A percentile compares a stretch with the other conserved stretches of the same genome.
Conservation (phyloP, 2,113 vertebrate genomes). For the Charadrius vociferus region DNA sequence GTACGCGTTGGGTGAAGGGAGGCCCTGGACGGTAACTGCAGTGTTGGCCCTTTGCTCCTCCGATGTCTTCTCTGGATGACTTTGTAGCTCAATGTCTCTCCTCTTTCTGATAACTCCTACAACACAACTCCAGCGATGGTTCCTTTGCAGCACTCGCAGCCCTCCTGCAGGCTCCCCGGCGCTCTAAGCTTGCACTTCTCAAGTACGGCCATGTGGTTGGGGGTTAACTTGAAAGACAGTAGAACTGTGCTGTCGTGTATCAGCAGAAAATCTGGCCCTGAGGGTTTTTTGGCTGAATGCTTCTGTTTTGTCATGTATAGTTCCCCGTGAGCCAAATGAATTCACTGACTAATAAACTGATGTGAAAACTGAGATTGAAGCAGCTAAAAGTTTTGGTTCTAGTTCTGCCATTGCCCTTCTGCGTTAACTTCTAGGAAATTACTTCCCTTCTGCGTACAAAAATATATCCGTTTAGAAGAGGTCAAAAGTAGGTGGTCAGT, state of each 20-base stretch:
- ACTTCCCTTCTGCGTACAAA: background rate
- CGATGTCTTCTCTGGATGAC: background rate
- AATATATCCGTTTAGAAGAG: background rate
- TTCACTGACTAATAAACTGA: too few species aligned
- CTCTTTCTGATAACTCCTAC: background rate
- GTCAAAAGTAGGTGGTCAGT: background rate
- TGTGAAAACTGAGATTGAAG: background rate
- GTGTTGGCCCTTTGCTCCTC: background rate
- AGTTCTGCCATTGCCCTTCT: background rate
- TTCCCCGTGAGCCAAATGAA: background rate
- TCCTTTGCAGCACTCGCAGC: background rate
- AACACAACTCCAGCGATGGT: rapidly evolving
- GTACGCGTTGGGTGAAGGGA: background rate
- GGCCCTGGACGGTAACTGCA: background rate
- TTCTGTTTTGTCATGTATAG: background rate
- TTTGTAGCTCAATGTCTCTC: background rate
- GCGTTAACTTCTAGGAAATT: background rate
- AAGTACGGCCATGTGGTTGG: background rate
- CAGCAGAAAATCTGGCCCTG: background rate
- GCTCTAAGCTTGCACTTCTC: rapidly evolving
- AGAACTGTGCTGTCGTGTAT: background rate
- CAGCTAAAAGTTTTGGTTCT: background rate
- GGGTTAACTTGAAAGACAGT: background rate
- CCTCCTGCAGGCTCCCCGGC: too few species aligned
- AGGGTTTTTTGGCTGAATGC: background rate